Evolutionary conservation across 2,888 invertebrate species (phyloP).

Genomic region (Ditylenchus weischeri): DNA sequence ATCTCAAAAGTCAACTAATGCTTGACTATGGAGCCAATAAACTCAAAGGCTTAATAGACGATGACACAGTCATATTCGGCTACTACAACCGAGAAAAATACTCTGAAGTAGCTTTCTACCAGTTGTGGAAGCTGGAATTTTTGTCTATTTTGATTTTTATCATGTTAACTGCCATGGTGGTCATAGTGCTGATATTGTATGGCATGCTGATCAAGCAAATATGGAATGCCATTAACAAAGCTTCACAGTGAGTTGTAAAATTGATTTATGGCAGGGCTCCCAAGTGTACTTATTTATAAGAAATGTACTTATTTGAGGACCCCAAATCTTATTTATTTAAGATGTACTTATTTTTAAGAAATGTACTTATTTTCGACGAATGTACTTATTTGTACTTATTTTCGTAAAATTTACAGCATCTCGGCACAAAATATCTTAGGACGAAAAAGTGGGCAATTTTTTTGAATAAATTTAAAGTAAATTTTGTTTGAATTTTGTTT

Average conservation of each 20-base stretch:
- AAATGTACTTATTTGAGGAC: no score
- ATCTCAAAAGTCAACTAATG: conserved; percentile 6
- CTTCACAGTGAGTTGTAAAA: not conserved
- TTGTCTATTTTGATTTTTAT: conserved; percentile 11
- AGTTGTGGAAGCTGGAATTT: conserved; percentile 1
- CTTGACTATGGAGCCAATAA: not conserved
- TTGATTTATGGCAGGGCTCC: not conserved
- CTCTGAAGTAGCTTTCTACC: not conserved
- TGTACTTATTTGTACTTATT: no score
- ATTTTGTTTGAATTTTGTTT: no score
- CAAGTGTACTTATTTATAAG: no score
- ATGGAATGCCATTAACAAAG: conserved; percentile 19
- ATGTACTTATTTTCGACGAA: no score
- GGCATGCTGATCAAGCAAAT: conserved; percentile 11
- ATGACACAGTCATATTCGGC: conserved; percentile 21
- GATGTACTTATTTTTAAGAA: no score
- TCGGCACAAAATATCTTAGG: no score
- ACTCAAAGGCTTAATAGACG: not conserved
- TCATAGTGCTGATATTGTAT: conserved; percentile 13
- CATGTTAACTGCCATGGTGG: conserved; percentile 10
- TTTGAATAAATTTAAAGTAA: no score
- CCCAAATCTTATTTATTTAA: no score
- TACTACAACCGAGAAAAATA: not conserved
- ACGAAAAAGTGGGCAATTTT: no score
- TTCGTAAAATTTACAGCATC: no score